Conservation (phyloP, 2,888 invertebrate genomes). For the Allacma fusca region DNA sequence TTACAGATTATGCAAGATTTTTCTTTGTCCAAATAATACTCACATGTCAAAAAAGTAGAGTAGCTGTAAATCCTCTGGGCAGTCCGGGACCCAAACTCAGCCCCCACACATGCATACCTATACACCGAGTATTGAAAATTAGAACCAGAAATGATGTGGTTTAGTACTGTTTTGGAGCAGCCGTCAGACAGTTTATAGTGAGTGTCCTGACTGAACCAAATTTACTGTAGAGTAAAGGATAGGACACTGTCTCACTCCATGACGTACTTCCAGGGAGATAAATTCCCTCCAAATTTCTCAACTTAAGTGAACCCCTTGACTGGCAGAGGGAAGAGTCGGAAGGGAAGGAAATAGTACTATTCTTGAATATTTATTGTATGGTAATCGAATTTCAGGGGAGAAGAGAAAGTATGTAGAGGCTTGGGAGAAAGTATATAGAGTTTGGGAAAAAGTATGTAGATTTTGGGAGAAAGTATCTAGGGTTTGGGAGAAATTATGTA, state of each 20-base stretch:
- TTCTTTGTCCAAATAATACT: neutral
- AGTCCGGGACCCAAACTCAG: too few species aligned
- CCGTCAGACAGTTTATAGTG: neutral
- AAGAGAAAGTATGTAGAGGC: neutral
- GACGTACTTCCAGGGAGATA: neutral
- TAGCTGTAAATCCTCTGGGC: too few species aligned
- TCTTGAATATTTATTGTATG: conserved; percentile 14
- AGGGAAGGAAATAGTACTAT: neutral
- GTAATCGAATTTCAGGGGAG: neutral
- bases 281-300: neutral
- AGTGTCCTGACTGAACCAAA: too few species aligned
- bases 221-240: too few species aligned
- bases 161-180: neutral
- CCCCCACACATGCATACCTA: too few species aligned
- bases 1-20: conserved; percentile 16
- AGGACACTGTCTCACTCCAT: too few species aligned
- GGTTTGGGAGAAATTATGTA: too few species aligned
- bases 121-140: neutral
- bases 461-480: too few species aligned
- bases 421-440: too few species aligned
- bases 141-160: neutral
- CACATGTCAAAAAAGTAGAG: neutral
- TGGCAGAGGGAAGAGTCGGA: neutral
- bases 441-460: too few species aligned
- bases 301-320: neutral